phyloP scores from a whole-genome alignment of 2,888 invertebrate species.

The Xestia xanthographa region DNA sequence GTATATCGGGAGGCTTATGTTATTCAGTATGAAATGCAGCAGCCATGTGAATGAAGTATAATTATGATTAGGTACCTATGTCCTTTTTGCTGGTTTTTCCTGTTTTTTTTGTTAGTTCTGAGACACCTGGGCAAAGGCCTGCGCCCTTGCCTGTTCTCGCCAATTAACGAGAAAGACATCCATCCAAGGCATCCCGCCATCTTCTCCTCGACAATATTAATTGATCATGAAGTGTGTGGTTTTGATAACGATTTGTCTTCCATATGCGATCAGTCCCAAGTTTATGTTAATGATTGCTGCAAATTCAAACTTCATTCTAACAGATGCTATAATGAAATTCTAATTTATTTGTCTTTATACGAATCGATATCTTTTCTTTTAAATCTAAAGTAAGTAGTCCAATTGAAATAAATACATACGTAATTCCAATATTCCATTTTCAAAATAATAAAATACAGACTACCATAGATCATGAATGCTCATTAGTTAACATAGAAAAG shows the following conservation, averaged over 20 bases:
- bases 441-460: no score
- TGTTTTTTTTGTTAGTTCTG: no score
- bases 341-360: not conserved
- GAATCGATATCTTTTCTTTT: slow-evolving; percentile 11
- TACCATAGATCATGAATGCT: not conserved
- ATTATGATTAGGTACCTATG: not conserved
- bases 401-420: slow-evolving; percentile 5
- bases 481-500: slow-evolving; percentile 22
- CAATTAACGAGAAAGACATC: not conserved
- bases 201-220: not conserved
- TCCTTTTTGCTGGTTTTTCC: not conserved
- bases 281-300: not conserved
- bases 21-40: not conserved
- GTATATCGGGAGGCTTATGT: not conserved
- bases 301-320: not conserved
- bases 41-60: not conserved
- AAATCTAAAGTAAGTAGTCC: not conserved
- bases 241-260: not conserved
- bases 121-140: no score
- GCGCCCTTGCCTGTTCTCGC: not conserved
- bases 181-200: not conserved
- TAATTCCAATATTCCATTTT: not conserved
- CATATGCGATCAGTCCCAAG: not conserved
- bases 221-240: not conserved
- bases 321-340: not conserved